Evolutionary conservation across 1,140 invertebrate species (phyloP).

Genomic region (Drosophila azteca): DNA sequence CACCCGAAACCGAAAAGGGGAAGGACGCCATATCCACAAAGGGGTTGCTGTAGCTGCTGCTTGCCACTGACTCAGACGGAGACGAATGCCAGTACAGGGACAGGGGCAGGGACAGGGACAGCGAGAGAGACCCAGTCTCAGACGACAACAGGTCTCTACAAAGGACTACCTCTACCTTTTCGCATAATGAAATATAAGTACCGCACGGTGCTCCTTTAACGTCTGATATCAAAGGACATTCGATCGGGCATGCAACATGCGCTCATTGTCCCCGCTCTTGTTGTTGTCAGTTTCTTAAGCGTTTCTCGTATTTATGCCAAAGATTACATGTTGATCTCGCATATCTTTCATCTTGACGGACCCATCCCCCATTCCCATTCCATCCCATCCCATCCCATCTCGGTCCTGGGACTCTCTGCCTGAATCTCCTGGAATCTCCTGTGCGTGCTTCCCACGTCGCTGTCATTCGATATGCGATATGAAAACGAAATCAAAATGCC

Average conservation of each 20-base stretch:
- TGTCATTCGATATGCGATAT: conserved; percentile 60
- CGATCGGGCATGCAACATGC: conserved; percentile 78
- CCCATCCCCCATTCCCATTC: conserved; percentile 1
- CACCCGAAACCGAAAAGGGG: conserved; percentile 47
- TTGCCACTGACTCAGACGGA: conserved; percentile 47
- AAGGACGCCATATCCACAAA: conserved; percentile 10
- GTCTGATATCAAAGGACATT: conserved; percentile 81
- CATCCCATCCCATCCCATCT: background rate
- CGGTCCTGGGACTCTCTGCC: background rate
- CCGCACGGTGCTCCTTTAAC: conserved; percentile 65
- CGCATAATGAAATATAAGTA: conserved; percentile 80
- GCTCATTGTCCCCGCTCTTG: conserved; percentile 50
- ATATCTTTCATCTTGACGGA: conserved; percentile 75
- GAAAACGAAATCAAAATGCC: conserved; percentile 69
- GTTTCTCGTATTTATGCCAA: conserved; percentile 73
- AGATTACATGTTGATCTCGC: conserved; percentile 81
- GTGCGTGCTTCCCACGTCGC: conserved; percentile 77
- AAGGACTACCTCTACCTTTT: conserved; percentile 57
- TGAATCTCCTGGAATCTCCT: conserved; percentile 34
- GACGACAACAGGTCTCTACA: conserved; percentile 71
- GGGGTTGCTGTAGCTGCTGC: conserved; percentile 56
- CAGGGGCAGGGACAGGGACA: too few species aligned
- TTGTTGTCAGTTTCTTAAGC: conserved; percentile 69
- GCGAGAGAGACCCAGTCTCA: conserved; percentile 12
- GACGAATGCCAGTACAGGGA: background rate